Evolutionary conservation across 2,888 invertebrate species (phyloP).

Genomic region (Metopia argyrocephala): DNA sequence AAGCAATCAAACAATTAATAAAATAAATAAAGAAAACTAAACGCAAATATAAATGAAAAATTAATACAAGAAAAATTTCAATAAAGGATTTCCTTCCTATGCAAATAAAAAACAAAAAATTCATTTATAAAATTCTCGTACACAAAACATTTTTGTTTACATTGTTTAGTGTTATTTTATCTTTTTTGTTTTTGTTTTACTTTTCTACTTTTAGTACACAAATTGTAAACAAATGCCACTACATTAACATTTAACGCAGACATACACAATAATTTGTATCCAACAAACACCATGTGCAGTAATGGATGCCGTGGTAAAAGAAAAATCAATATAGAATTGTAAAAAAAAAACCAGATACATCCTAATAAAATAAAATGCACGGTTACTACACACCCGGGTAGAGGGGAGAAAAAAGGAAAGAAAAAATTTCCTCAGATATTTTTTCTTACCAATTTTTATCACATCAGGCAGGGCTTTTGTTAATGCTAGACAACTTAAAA

Average conservation of each 20-base stretch:
- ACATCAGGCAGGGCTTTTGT: constrained; percentile 73
- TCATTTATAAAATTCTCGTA: constrained; percentile 45
- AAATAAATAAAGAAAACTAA: constrained; percentile 37
- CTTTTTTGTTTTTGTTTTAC: neutral
- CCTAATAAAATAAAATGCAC: constrained; percentile 49
- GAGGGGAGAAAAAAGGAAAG: neutral
- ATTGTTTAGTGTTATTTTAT: neutral
- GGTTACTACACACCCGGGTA: neutral
- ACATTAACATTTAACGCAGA: constrained; percentile 35
- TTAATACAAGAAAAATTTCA: constrained; percentile 23
- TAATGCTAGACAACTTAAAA: constrained; percentile 29
- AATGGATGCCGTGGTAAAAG: constrained; percentile 50
- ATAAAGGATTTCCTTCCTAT: neutral
- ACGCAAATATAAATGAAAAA: constrained; percentile 20
- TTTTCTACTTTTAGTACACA: constrained; percentile 35
- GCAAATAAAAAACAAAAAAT: constrained; percentile 26
- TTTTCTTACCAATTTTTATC: constrained; percentile 75
- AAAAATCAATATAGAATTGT: constrained; percentile 72
- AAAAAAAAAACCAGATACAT: constrained; percentile 66
- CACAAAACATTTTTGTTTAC: constrained; percentile 51
- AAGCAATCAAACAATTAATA: constrained; percentile 9
- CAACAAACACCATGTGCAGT: constrained; percentile 32
- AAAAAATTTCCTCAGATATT: constrained; percentile 29
- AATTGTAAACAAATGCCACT: constrained; percentile 54
- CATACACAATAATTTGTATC: constrained; percentile 62